Conservation (phyloP, 2,888 invertebrate genomes). For the Argyra leucocephala region DNA sequence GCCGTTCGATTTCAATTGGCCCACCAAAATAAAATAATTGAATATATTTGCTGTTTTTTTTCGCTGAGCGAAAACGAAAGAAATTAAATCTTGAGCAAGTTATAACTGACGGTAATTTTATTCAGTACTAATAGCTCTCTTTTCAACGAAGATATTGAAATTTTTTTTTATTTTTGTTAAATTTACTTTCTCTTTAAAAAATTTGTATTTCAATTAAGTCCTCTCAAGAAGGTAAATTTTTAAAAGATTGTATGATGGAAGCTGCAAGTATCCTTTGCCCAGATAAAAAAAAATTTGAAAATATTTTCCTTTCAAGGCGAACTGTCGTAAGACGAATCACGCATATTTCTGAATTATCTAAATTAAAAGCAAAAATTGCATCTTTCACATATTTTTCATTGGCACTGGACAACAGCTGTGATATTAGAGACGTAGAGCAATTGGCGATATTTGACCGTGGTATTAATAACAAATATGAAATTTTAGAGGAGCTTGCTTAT, state of each 20-base stretch:
- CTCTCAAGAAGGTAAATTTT: neutral
- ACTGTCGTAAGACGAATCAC: neutral
- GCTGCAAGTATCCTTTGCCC: conserved; percentile 5
- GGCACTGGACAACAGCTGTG: neutral
- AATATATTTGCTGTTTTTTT: too few relatives aligned
- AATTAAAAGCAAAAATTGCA: neutral
- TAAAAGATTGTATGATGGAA: conserved; percentile 7
- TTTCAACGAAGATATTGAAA: too few relatives aligned
- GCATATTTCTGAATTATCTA: neutral
- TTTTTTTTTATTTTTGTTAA: too few relatives aligned
- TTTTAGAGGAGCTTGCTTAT: neutral
- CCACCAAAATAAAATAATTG: too few relatives aligned
- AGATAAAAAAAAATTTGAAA: conserved; percentile 8
- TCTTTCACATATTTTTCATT: neutral
- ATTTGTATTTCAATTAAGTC: neutral
- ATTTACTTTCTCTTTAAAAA: too few relatives aligned
- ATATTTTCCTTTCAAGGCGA: neutral
- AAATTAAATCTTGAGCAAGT: too few relatives aligned
- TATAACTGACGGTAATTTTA: too few relatives aligned
- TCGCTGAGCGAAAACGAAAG: too few relatives aligned
- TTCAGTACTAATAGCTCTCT: too few relatives aligned
- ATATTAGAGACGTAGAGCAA: neutral
- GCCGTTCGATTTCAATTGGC: too few relatives aligned
- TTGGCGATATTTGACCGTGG: neutral
- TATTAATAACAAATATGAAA: conserved; percentile 2